A percentile compares a stretch with the other conserved stretches of the same genome.
Evolutionary conservation across 1,140 invertebrate genomes (phyloP).

Genomic region (Achatina immaculata): DNA sequence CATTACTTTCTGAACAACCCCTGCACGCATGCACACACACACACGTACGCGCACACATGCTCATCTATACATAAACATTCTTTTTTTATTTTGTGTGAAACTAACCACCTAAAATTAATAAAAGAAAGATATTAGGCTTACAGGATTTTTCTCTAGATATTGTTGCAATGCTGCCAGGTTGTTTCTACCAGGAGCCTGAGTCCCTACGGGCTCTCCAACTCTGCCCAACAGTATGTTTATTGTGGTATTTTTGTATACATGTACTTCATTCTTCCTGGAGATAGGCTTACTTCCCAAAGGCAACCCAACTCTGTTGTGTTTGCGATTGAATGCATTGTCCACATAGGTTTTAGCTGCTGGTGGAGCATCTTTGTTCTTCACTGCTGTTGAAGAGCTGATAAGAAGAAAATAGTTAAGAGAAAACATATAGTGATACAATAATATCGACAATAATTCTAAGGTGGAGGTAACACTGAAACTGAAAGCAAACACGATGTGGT

Average conservation of each 20-base stretch:
- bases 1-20: too few relatives aligned
- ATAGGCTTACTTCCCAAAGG: conserved; percentile 25
- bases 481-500: too few relatives aligned
- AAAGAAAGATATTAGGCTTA: too few relatives aligned
- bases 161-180: background rate
- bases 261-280: background rate
- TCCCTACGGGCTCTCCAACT: background rate
- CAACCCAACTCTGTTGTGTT: conserved; percentile 46
- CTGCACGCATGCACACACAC: too few relatives aligned
- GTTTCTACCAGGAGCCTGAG: background rate
- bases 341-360: conserved; percentile 43
- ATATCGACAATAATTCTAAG: too few relatives aligned
- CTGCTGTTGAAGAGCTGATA: background rate
- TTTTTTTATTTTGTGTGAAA: too few relatives aligned
- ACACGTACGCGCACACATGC: too few relatives aligned
- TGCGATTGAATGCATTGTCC: conserved; percentile 49
- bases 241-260: background rate
- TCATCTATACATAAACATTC: too few relatives aligned
- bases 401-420: background rate
- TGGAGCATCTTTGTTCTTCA: conserved; percentile 17
- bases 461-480: too few relatives aligned
- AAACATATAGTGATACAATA: too few relatives aligned
- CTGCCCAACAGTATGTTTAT: background rate
- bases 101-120: too few relatives aligned
- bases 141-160: background rate